These are phyloP conservation scores for Paracanthobrama guichenoti DNA, from an alignment of 2,113 vertebrate genomes.

Conservation along the genomic window DNA sequence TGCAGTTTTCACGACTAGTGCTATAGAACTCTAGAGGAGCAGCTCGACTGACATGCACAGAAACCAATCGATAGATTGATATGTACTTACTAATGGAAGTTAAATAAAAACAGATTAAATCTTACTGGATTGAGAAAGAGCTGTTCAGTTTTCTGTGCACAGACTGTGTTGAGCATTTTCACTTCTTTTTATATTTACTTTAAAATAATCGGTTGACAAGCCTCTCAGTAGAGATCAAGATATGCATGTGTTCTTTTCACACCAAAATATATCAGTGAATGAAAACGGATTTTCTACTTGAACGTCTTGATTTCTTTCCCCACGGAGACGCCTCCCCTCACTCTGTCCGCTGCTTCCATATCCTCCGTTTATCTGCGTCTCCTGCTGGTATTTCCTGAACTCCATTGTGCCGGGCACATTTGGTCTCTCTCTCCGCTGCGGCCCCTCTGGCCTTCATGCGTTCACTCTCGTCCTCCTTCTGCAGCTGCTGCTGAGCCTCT, in stretches of 20 bases:
- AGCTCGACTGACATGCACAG: not conserved
- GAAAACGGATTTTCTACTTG: not conserved
- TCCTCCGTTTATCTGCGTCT: conserved; percentile 45
- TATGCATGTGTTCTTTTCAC: not conserved
- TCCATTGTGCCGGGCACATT: conserved; percentile 45
- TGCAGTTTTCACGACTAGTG: not conserved
- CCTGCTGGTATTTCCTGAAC: conserved; percentile 60
- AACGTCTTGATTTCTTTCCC: not conserved
- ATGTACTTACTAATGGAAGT: not conserved
- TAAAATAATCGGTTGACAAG: no score
- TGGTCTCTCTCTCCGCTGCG: conserved; percentile 1
- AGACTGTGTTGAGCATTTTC: not conserved
- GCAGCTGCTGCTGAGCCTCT: not conserved
- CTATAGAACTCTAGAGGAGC: no score
- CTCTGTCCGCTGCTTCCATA: conserved; percentile 29
- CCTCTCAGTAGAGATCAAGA: not conserved
- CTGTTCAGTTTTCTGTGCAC: not conserved
- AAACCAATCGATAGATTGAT: not conserved
- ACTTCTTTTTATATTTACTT: not conserved
- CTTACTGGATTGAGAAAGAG: not conserved
- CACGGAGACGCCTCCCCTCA: not conserved
- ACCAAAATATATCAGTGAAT: not conserved
- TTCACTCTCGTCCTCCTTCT: not conserved
- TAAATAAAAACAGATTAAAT: not conserved
- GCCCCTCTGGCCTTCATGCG: not conserved